Base-by-base conservation (phyloP, 2,113 vertebrate genomes). In the Morone chrysops region DNA sequence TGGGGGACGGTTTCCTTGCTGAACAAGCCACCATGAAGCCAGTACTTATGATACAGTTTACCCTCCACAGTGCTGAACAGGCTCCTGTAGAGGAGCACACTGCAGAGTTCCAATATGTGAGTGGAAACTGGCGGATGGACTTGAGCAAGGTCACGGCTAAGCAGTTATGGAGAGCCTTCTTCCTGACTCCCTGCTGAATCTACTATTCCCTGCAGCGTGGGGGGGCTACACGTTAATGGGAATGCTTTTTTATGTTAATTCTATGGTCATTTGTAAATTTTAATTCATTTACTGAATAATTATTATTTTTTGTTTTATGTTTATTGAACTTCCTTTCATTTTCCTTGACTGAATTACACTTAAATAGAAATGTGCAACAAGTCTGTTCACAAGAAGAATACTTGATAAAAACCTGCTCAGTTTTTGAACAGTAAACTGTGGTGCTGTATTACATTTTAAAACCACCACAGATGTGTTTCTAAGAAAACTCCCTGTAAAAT, bases 101-200 rank as follows among this genome's bases (percentile, higher is more conserved):
- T 47, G 69, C 40, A 48, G 40, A 74, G 14, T 68, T 67, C 36
- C 48, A 71, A 13, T 45, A 54, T 43, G 47, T 43, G 50, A 63
- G 57, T 36, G 48, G 68, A 80, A 53, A 63, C 11, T 71, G 67
- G 53, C 25, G 63, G 38, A 65, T 38, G 17, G 53, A 45, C 61
- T 59, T 59, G 25, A 66, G 6, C 6, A 10, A 41, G 22, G 25
- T 81, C 70, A 65, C 4, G 1, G 69, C 51, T 66, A 5, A 73
- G 9, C 20, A 12, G 60, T 57, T 22, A 18, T 12, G 10, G 13
- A 57, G 53, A 53, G 11, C 8, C 5, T 25, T 43, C 43, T 66
- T 81, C 61, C 70, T 54, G 20, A 38, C 51, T 45, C 41, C 40
- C n/a, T 45, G 38, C 36, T 63, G 48, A 25, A 51, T 36, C 36